Evolutionary conservation across 2,888 invertebrate genomes (phyloP).

Genomic region (Euspilapteryx auroguttella): DNA sequence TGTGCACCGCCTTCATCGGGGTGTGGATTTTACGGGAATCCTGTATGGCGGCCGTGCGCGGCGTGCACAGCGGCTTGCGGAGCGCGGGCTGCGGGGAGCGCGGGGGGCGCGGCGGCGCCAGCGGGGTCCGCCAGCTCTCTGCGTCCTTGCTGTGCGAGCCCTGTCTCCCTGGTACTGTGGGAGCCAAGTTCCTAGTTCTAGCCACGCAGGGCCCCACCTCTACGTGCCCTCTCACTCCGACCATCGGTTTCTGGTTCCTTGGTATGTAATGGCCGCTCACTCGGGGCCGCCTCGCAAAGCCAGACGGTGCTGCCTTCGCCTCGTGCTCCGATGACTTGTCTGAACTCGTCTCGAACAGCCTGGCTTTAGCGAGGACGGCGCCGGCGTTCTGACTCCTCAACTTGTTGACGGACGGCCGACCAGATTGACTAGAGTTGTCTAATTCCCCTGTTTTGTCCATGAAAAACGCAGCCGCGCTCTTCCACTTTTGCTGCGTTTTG

Average conservation of each 20-base stretch:
- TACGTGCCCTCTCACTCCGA: neutral
- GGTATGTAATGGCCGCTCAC: conserved; percentile 21
- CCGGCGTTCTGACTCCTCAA: conserved; percentile 76
- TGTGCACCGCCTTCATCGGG: conserved; percentile 56
- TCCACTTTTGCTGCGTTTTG: conserved; percentile 43
- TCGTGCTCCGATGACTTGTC: conserved; percentile 44
- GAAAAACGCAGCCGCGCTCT: conserved; percentile 57
- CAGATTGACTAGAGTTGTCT: conserved; percentile 46
- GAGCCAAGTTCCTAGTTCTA: conserved; percentile 11
- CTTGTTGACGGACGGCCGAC: conserved; percentile 73
- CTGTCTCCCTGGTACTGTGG: neutral
- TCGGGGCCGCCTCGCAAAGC: conserved; percentile 46
- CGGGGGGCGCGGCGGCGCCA: conserved; percentile 21
- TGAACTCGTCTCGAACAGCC: conserved; percentile 67
- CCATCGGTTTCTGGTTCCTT: conserved; percentile 14
- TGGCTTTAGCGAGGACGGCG: conserved; percentile 78
- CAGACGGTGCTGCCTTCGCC: conserved; percentile 24
- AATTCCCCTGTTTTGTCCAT: conserved; percentile 50
- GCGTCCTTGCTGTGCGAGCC: neutral
- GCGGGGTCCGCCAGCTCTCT: conserved; percentile 16
- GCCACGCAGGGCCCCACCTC: neutral
- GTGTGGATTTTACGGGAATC: conserved; percentile 55
- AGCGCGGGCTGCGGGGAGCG: conserved; percentile 52
- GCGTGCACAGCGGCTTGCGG: conserved; percentile 61
- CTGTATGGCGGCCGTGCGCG: conserved; percentile 42